Percentiles rank a stretch among this genome's conserved stretches.
Conservation (phyloP, 2,113 vertebrate genomes). For the Perca fluviatilis region DNA sequence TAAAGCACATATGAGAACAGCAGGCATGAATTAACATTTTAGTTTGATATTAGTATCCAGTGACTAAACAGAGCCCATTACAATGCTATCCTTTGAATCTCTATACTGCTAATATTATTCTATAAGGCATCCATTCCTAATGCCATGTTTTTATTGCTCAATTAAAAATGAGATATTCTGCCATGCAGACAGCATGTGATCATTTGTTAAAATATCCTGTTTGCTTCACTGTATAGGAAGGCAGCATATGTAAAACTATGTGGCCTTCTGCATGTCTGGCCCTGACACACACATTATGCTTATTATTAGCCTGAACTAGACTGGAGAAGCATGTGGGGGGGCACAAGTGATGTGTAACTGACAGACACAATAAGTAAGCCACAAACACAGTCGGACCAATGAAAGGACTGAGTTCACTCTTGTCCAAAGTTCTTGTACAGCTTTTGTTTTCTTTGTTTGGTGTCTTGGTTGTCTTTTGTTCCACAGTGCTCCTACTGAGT, state of each 20-base stretch:
- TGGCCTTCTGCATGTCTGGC: constrained; percentile 32
- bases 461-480: constrained; percentile 27
- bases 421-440: constrained; percentile 57
- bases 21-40: constrained; percentile 51
- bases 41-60: constrained; percentile 8
- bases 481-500: background rate
- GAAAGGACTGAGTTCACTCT: constrained; percentile 40
- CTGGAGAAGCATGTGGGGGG: constrained; percentile 31
- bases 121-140: background rate
- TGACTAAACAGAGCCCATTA: background rate
- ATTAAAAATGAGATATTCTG: constrained; percentile 11
- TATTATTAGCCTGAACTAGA: constrained; percentile 73
- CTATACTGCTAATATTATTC: background rate
- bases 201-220: constrained; percentile 15
- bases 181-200: background rate
- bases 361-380: constrained; percentile 79
- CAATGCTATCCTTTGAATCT: constrained; percentile 12
- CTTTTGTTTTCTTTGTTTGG: constrained; percentile 33
- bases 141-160: constrained; percentile 10
- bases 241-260: constrained; percentile 28
- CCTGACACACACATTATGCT: constrained; percentile 55
- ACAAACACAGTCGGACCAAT: constrained; percentile 72
- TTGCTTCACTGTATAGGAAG: constrained; percentile 11
- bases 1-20: constrained; percentile 47
- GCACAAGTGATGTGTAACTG: constrained; percentile 69